Base-by-base conservation (phyloP, 1,140 invertebrate species). In the Brachionus plicatilis region DNA sequence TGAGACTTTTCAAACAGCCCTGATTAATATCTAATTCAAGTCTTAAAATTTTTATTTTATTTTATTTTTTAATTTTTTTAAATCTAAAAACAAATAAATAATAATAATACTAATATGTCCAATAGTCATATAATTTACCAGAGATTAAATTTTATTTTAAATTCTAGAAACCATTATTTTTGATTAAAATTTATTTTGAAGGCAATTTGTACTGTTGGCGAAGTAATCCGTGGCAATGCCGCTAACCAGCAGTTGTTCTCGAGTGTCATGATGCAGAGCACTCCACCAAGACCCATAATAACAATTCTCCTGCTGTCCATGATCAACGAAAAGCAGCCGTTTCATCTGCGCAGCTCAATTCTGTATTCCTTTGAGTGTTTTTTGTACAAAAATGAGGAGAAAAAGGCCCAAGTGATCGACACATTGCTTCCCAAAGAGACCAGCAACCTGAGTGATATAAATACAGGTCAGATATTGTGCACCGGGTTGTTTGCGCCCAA, bases 261-360 rank as follows among this genome's bases (percentile, higher is more conserved):
- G 1, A 93, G 92, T 85, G 94, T 98, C n/a, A 93, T 94, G 90
- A 96, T 96, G 0, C 96, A 96, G 0, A 95, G 94, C 14, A 94
- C 92, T 87, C 96, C 96, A 45, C 95, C 96, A 12, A 92, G 93
- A 70, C 94, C 97, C 1, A 95, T 95, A 0, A 94, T 99, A 68
- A 94, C 99, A 0, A 94, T 99, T 56, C 90, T 99, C 8, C 89
- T 99, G 11, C 96, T 98, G 94, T 98, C 96, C 0, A 98, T 99
- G 96, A 95, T 99, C 2, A 98, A 98, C 89, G 97, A 99, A 87
- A 98, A 97, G 88, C 97, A 99, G 89, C 94, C 95, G 12, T 95
- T 99, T 88, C 89, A 92, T 8, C 89, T 99, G 76, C 92, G 96
- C 78, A 97, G 95, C 90, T 94, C 97, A 0, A 96, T 98, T 9